phyloP scores from a whole-genome alignment of 2,888 invertebrate species.

The Smittia aterrima region DNA sequence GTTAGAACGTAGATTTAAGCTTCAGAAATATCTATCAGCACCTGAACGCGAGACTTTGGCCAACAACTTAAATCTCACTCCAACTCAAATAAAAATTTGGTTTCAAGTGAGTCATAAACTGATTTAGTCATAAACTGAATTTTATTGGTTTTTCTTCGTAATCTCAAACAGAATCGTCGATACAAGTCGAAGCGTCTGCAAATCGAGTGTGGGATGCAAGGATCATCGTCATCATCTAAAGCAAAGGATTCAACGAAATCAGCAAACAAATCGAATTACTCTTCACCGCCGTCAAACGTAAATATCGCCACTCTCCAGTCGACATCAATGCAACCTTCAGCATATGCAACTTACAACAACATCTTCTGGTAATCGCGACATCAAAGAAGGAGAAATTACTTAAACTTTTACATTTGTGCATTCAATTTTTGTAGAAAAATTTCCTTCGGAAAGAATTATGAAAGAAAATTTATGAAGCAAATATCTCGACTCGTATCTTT shows the following conservation, averaged over 20 bases:
- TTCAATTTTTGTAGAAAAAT: slow-evolving; percentile 9
- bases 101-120: slow-evolving; percentile 28
- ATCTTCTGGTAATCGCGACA: slow-evolving; percentile 29
- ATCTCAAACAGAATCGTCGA: slow-evolving; percentile 20
- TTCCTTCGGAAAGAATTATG: slow-evolving; percentile 21
- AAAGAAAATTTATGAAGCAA: slow-evolving; percentile 24
- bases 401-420: background rate
- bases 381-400: background rate
- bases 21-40: slow-evolving; percentile 39
- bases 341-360: slow-evolving; percentile 26
- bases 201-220: slow-evolving; percentile 30
- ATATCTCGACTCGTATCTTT: background rate
- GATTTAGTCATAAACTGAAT: background rate
- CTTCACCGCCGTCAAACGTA: slow-evolving; percentile 11
- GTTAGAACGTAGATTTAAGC: slow-evolving; percentile 34
- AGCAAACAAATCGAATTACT: background rate
- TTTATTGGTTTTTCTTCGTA: background rate
- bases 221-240: background rate
- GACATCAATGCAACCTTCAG: slow-evolving; percentile 2
- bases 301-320: slow-evolving; percentile 33
- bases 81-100: slow-evolving; percentile 39
- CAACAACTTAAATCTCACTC: slow-evolving; percentile 24
- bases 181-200: slow-evolving; percentile 39
- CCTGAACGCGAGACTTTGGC: slow-evolving; percentile 38
- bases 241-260: slow-evolving; percentile 12